Percentiles rank a stretch among this genome's conserved stretches.
phyloP scores from a whole-genome alignment of 2,113 vertebrate genomes.

The Xerus inauris region DNA sequence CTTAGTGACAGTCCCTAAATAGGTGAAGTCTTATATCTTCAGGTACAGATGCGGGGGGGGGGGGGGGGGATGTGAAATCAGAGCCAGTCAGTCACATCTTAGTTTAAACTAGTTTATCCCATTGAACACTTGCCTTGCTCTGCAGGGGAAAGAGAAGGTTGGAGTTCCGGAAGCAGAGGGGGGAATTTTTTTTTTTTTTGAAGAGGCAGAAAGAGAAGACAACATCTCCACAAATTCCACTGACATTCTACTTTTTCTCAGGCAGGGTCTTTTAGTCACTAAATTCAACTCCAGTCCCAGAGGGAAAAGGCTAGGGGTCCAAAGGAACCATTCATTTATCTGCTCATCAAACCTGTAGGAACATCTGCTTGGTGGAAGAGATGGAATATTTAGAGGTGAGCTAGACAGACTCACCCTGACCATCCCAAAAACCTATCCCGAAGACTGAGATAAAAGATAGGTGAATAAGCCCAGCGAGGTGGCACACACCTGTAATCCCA shows the following conservation, averaged over 20 bases:
- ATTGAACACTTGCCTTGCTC: background rate
- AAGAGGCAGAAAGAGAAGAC: background rate
- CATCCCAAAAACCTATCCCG: background rate
- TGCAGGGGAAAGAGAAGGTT: background rate
- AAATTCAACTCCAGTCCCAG: background rate
- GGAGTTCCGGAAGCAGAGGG: background rate
- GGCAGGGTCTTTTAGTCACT: background rate
- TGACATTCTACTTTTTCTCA: background rate
- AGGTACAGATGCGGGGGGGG: background rate
- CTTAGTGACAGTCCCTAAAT: background rate
- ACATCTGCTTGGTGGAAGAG: background rate
- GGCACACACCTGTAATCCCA: no score
- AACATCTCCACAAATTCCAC: background rate
- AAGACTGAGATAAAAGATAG: background rate
- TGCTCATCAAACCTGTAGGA: fast-evolving
- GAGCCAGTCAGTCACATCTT: background rate
- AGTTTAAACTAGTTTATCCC: background rate
- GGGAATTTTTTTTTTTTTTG: background rate
- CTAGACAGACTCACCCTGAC: background rate
- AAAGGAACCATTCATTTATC: background rate
- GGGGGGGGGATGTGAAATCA: background rate
- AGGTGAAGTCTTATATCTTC: background rate
- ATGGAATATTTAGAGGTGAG: background rate
- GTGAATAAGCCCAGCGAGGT: no score
- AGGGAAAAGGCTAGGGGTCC: background rate